These are phyloP conservation scores for Ophion costatus DNA, from an alignment of 2,888 invertebrate species.

Conservation along the genomic window DNA sequence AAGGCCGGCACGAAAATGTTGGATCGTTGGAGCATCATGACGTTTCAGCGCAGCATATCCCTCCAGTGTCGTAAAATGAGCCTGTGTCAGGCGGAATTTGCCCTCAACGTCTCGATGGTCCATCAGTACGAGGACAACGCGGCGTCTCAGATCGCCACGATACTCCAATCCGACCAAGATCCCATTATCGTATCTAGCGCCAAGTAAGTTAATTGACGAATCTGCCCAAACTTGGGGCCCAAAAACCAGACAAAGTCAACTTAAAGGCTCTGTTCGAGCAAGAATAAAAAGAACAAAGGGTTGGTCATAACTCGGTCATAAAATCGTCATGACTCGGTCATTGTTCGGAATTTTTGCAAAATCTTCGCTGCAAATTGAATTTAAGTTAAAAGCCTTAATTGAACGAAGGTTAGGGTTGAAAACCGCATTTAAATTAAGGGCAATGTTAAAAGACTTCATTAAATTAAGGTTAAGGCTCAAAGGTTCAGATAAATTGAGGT, in stretches of 20 bases:
- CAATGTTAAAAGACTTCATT: no score
- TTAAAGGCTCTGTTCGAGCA: no score
- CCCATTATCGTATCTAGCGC: constrained; percentile 89
- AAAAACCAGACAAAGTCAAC: background rate
- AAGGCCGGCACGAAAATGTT: constrained; percentile 99
- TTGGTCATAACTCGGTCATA: no score
- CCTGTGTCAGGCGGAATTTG: constrained; percentile 84
- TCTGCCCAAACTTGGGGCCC: background rate
- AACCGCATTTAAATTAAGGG: no score
- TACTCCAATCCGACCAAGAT: constrained; percentile 92
- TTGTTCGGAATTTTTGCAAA: no score
- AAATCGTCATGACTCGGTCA: no score
- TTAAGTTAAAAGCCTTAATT: no score
- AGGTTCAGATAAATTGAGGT: no score
- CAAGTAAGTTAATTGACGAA: constrained; percentile 84
- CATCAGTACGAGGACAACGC: constrained; percentile 90
- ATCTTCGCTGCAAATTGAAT: no score
- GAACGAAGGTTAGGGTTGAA: no score
- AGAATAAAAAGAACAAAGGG: no score
- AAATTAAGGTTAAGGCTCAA: no score
- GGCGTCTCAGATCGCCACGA: constrained; percentile 92
- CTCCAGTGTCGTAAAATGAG: constrained; percentile 85
- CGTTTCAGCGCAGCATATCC: constrained; percentile 91
- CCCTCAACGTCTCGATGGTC: constrained; percentile 86
- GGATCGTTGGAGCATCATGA: constrained; percentile 98